A percentile compares a stretch with the other conserved stretches of the same genome.
These are phyloP conservation scores for Procambarus clarkii DNA, from an alignment of 1,140 invertebrate species.

Conservation along the genomic window DNA sequence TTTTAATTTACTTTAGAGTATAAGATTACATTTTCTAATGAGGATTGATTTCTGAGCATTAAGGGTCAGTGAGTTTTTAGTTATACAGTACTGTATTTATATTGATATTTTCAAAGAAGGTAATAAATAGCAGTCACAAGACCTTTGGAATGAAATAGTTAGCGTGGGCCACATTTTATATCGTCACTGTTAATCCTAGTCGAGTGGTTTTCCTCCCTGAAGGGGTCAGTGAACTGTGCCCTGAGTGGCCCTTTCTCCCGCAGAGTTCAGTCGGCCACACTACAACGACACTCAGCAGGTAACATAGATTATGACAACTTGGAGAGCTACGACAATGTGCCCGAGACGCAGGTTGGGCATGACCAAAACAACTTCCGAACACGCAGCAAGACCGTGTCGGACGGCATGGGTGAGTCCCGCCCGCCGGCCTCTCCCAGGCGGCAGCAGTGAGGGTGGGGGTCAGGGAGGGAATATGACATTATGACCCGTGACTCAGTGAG, in stretches of 20 bases:
- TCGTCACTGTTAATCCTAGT: constrained; percentile 10
- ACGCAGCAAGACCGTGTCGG: constrained; percentile 92
- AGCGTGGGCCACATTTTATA: neutral
- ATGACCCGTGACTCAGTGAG: constrained; percentile 66
- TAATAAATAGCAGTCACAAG: neutral
- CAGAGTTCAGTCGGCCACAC: constrained; percentile 73
- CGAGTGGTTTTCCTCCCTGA: constrained; percentile 18
- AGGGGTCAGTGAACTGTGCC: constrained; percentile 46
- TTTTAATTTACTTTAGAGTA: too few relatives aligned
- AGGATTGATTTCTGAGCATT: neutral
- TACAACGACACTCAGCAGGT: constrained; percentile 91
- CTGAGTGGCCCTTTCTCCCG: constrained; percentile 56
- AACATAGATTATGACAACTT: constrained; percentile 90
- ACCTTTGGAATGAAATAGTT: neutral
- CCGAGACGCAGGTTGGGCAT: constrained; percentile 64
- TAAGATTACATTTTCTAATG: neutral
- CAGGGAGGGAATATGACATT: constrained; percentile 56
- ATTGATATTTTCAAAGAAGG: neutral
- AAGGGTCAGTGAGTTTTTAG: neutral
- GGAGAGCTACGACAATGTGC: constrained; percentile 76
- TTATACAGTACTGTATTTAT: neutral
- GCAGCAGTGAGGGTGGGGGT: constrained; percentile 51
- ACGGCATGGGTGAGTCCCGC: constrained; percentile 81
- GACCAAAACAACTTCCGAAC: constrained; percentile 81
- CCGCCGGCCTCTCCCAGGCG: constrained; percentile 52